Base-by-base conservation (phyloP, 2,797 vertebrate genomes). In the Amblyraja radiata region DNA sequence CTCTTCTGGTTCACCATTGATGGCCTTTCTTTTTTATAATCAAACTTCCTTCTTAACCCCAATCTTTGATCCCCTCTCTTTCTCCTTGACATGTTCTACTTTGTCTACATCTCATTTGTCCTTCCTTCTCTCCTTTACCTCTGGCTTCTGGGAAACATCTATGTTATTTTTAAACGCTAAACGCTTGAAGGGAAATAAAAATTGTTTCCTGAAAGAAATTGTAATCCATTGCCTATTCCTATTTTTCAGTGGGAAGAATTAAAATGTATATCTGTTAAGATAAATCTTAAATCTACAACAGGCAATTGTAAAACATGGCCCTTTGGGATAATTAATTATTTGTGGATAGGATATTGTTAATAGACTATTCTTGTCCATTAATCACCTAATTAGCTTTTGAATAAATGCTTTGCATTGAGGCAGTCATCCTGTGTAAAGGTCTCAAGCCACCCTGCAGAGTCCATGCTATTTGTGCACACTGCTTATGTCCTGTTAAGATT, bases 311-410 rank as follows among this genome's bases (percentile, higher is more conserved):
- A 58, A 21, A 83, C 32, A 61, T 36, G 25, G 63, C 16, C 68
- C 9, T 93, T 93, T 93, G 91, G 93, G 93, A 93, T 95, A 79
- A 94, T 94, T 93, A 93, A 93, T 93, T 86, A 78, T 93, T 76
- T 94, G 65, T 39, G 94, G 93, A 92, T 93, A 93, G 46, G 93
- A 58, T 90, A 71, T 86, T 84, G 93, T 86, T 93, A 86, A 86
- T 54, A 71, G 81, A 73, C 36, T 74, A 81, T 86, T 93, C 93
- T 76, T 88, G 80, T 93, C 81, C 93, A 86, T 93, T 93, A 93
- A 86, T 93, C 63, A 93, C 93, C 80, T 88, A 93, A 93, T 93
- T 93, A 54, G 93, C 25, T 74, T 93, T 88, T 58, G 68, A 71
- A 93, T 88, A 86, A 88, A 93, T 93, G 93, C 81, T 86, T 93